Evolutionary conservation across 2,797 vertebrate genomes (phyloP), one percentile per base, ranked within the genome.

Genomic region (Hephaestus fuliginosus): DNA sequence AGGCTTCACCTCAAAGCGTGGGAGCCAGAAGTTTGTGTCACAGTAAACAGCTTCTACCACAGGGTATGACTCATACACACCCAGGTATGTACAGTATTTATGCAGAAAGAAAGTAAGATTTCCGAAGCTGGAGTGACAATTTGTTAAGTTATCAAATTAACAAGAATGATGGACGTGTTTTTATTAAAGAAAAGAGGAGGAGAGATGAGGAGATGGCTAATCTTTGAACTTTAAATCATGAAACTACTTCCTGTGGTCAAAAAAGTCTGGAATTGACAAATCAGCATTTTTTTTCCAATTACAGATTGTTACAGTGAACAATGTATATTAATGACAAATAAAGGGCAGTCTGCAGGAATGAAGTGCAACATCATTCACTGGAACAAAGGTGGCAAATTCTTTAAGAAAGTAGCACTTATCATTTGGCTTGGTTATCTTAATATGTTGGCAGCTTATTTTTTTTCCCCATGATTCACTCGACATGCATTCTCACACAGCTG

Each of bases 11-110:
- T 63, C 33, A 22, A 25, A 79, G 79, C 76, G 85, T 86, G 83
- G 78, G 83, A 88, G 78, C 7, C 13, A 53, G 80, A 87, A 82
- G 66, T 83, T 69, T 65, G 76, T 73, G 49, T 82, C 81, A 88
- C 49, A 55, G 68, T 84, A 74, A 87, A 83, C 36, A 48, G 60
- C 25, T 58, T 71, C 77, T 60, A 55, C 62, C 76, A 58, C 12
- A 71, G 64, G 51, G 20, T 30, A 70, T 89, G 83, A 91, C 74
- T 83, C 83, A 86, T 41, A 44, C 56, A 30, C 41, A 30, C 43
- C 15, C 83, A 76, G 83, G 80, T 82, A 70, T 82, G 70, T 51
- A 25, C 20, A 46, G 63, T 48, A 7, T 56, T 33, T 74, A 48
- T 56, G 70, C 17, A 39, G 36, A 39, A 6, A 52, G 39, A 39